A percentile compares a stretch with the other conserved stretches of the same genome.
Evolutionary conservation across 2,797 vertebrate species (phyloP).

Genomic region (Amniataba percoides): DNA sequence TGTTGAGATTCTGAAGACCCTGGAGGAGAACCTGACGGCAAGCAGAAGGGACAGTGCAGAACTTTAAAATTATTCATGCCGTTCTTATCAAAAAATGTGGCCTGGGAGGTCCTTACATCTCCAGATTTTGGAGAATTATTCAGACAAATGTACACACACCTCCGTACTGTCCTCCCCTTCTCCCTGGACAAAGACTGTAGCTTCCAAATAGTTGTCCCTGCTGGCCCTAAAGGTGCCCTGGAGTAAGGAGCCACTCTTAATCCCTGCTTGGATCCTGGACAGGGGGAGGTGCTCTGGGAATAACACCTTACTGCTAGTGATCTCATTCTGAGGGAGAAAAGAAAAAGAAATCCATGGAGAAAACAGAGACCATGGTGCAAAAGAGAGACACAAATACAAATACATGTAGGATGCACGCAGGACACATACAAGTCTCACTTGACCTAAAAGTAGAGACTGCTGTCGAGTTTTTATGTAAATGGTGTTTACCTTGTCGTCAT

Average conservation of each 20-base stretch:
- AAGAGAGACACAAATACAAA: neutral
- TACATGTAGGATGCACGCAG: too few relatives aligned
- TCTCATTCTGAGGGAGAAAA: constrained; percentile 87
- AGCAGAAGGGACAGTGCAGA: neutral
- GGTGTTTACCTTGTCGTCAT: constrained; percentile 89
- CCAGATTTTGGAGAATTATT: neutral
- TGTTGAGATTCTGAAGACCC: constrained; percentile 94
- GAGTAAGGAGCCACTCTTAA: constrained; percentile 92
- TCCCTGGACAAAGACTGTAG: constrained; percentile 93
- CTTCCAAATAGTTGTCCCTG: constrained; percentile 98
- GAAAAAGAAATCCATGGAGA: neutral
- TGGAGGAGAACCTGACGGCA: constrained; percentile 91
- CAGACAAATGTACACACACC: constrained; percentile 73
- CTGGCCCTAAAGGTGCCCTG: constrained; percentile 95
- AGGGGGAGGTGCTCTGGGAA: constrained; percentile 95
- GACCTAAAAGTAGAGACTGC: neutral
- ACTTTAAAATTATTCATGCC: neutral
- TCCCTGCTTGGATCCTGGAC: constrained; percentile 93
- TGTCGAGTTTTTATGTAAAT: neutral
- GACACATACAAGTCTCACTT: neutral
- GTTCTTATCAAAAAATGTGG: neutral
- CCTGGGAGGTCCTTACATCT: neutral
- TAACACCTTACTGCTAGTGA: constrained; percentile 90
- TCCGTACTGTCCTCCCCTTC: constrained; percentile 91
- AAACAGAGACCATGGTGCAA: neutral